These are phyloP conservation scores for Agrotis puta DNA, from an alignment of 2,888 invertebrate genomes.

Conservation along the genomic window DNA sequence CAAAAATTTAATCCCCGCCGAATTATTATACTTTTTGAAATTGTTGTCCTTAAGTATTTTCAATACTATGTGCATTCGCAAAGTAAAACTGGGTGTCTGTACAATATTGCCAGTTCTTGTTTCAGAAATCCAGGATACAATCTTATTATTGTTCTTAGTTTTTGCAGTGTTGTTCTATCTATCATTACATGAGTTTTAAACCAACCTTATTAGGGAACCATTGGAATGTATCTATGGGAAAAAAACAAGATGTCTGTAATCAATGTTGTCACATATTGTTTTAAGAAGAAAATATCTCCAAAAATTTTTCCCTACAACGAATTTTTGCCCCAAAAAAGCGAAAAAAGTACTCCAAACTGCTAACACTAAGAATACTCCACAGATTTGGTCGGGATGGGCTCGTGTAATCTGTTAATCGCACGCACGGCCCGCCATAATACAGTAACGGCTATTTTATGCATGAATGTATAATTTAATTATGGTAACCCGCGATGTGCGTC, in stretches of 20 bases:
- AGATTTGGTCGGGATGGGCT: slow-evolving; percentile 54
- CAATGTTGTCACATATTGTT: too few relatives aligned
- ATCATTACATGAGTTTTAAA: too few relatives aligned
- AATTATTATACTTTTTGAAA: too few relatives aligned
- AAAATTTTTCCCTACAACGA: too few relatives aligned
- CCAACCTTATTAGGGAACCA: too few relatives aligned
- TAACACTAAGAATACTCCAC: slow-evolving; percentile 47
- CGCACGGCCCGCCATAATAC: slow-evolving; percentile 62
- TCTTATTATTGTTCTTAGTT: too few relatives aligned
- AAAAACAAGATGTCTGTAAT: too few relatives aligned
- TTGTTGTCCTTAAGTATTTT: background rate
- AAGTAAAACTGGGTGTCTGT: background rate
- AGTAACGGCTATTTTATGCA: slow-evolving; percentile 79
- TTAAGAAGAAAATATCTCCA: too few relatives aligned
- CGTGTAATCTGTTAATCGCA: slow-evolving; percentile 67
- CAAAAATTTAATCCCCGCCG: too few relatives aligned
- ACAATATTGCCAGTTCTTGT: background rate
- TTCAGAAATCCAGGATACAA: background rate
- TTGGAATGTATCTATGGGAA: too few relatives aligned
- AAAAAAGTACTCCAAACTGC: background rate
- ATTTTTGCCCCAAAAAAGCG: too few relatives aligned
- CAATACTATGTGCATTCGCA: background rate
- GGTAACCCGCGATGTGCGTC: slow-evolving; percentile 67
- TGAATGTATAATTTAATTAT: slow-evolving; percentile 83
- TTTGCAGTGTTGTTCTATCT: too few relatives aligned